Conservation (phyloP, 2,888 invertebrate genomes). For the Melanostoma scalare region DNA sequence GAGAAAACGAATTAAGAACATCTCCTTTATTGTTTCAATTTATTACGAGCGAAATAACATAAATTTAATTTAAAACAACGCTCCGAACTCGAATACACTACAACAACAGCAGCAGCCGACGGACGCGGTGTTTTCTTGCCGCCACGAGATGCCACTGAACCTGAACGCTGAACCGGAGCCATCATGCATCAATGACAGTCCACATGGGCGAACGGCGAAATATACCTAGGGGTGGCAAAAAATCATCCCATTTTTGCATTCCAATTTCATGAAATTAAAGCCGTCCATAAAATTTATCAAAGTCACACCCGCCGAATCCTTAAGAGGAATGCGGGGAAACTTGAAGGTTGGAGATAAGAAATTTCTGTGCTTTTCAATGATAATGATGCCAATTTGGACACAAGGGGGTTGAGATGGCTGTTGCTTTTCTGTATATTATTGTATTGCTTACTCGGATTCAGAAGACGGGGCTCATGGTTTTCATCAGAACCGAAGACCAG, state of each 20-base stretch:
- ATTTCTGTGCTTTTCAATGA: conserved; percentile 75
- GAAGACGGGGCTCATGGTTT: conserved; percentile 33
- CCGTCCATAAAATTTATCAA: conserved; percentile 71
- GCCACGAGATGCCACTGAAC: conserved; percentile 11
- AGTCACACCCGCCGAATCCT: conserved; percentile 59
- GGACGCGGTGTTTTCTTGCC: conserved; percentile 19
- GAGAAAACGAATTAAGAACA: conserved; percentile 52
- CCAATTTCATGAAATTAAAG: conserved; percentile 51
- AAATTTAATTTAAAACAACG: conserved; percentile 71
- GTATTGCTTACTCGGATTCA: conserved; percentile 17
- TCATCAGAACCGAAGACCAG: conserved; percentile 28
- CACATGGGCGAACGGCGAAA: conserved; percentile 19
- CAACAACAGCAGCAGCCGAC: neutral
- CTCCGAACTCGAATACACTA: conserved; percentile 26
- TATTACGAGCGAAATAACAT: conserved; percentile 64
- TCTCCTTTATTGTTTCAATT: conserved; percentile 67
- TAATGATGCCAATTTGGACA: conserved; percentile 76
- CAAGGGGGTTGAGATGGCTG: conserved; percentile 56
- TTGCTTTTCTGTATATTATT: conserved; percentile 15
- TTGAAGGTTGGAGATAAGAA: conserved; percentile 62
- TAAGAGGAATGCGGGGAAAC: neutral
- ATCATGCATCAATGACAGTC: conserved; percentile 69
- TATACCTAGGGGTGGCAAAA: neutral
- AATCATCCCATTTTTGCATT: conserved; percentile 50
- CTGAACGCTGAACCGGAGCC: conserved; percentile 35